Percentiles rank a stretch among this genome's conserved stretches.
Evolutionary conservation across 2,888 invertebrate genomes (phyloP).

Genomic region (Escarpia spicata): DNA sequence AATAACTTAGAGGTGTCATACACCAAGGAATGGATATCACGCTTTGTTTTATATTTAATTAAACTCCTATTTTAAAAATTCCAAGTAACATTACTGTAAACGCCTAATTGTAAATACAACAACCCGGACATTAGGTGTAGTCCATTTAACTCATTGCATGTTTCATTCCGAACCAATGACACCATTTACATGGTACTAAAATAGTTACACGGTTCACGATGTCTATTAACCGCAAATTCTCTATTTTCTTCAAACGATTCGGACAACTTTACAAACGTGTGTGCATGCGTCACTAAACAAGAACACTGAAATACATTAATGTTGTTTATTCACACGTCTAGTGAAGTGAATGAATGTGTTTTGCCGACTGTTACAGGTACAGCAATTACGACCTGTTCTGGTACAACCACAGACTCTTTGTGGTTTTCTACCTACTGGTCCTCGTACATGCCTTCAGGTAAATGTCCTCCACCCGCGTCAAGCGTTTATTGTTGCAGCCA

Average conservation of each 20-base stretch:
- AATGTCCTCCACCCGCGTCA: slow-evolving; percentile 30
- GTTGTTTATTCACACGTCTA: neutral
- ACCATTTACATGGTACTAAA: neutral
- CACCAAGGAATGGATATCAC: no score
- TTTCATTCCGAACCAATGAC: neutral
- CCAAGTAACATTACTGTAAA: neutral
- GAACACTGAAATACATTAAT: neutral
- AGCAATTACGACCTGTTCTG: slow-evolving; percentile 70
- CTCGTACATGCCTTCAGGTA: slow-evolving; percentile 72
- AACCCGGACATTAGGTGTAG: neutral
- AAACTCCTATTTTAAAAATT: no score
- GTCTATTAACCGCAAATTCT: neutral
- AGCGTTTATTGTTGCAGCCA: neutral
- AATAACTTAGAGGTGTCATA: no score
- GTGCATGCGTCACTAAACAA: neutral
- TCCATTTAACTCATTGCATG: neutral
- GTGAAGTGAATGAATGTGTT: neutral
- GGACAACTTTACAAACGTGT: neutral
- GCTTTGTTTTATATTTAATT: no score
- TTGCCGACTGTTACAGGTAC: slow-evolving; percentile 28
- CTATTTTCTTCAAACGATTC: neutral
- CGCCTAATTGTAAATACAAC: neutral
- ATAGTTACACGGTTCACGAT: neutral
- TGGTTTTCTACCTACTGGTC: slow-evolving; percentile 68
- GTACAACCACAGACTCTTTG: slow-evolving; percentile 70